Evolutionary conservation across 2,888 invertebrate genomes (phyloP), one percentile per base, ranked within the genome.

Genomic region (Parnassius glacialis): DNA sequence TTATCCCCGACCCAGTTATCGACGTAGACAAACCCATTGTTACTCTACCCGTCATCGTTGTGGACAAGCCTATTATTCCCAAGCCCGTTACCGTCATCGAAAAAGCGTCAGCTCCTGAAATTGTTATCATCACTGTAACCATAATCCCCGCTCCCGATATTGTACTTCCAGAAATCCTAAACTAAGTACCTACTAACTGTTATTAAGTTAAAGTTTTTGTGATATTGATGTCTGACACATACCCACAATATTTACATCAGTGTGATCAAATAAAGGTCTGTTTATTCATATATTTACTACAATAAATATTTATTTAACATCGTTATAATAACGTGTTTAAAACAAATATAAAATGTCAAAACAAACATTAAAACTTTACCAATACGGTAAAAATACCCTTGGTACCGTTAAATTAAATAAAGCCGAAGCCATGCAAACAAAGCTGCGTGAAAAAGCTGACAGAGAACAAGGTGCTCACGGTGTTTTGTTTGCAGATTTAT

Each of bases 81-180:
- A 52, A 45, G 2, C 62, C 67, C 41, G 66, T 65, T 12, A 52
- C 63, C 13, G 65, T 53, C n/a, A 51, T 60, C 1, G 60, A 60
- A 2, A 10, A 60, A 13, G n/a, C 59, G 10, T n/a, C 34, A 10
- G 65, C 59, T 53, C 68, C 68, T 47, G 61, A 53, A 44, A 57
- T 61, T 48, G 65, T 69, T 44, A 43, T 64, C 12, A 65, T 67
- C 9, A 66, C 57, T 50, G 13, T 47, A 41, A 65, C 65, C 20
- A 55, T 61, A 12, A 51, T 65, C 58, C 43, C 62, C 2, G 59
- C 52, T 20, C 66, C 67, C 53, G 65, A 44, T 20, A 59, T 67
- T 44, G 45, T 47, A 25, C 60, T 63, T 34, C 68, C 68, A 47
- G 66, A 66, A 43, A 57, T 16, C 47, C 64, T 68, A 20, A 67